Percentiles rank a stretch among this genome's conserved stretches.
phyloP scores from a whole-genome alignment of 2,113 vertebrate genomes.

The Brachyistius frenatus region DNA sequence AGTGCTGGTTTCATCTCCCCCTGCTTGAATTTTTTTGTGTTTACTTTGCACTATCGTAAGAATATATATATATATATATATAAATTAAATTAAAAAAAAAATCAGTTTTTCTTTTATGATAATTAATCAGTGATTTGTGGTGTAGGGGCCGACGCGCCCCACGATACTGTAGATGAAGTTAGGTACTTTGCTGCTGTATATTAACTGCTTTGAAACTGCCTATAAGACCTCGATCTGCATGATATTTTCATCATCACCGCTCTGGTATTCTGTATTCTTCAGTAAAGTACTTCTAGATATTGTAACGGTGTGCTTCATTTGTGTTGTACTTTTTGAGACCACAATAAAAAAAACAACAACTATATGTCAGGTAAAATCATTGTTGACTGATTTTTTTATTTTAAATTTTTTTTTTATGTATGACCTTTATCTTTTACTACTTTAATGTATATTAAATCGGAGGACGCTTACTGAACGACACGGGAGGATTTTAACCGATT shows the following conservation, averaged over 20 bases:
- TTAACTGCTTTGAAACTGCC: slow-evolving; percentile 68
- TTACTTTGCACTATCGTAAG: slow-evolving; percentile 63
- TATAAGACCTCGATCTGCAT: slow-evolving; percentile 71
- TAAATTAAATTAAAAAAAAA: slow-evolving; percentile 15
- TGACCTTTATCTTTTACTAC: no score
- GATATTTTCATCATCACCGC: slow-evolving; percentile 57
- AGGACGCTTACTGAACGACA: no score
- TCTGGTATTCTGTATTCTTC: slow-evolving; percentile 39
- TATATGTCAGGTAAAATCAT: slow-evolving; percentile 44
- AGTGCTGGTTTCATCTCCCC: slow-evolving; percentile 33
- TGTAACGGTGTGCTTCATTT: slow-evolving; percentile 66
- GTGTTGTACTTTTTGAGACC: slow-evolving; percentile 78
- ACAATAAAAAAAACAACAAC: slow-evolving; percentile 64
- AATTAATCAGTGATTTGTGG: slow-evolving; percentile 47
- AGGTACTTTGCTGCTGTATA: slow-evolving; percentile 71
- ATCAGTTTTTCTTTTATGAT: slow-evolving; percentile 58
- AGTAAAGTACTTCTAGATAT: slow-evolving; percentile 54
- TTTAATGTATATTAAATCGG: no score
- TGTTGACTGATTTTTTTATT: background rate
- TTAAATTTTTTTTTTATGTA: background rate
- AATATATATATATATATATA: background rate
- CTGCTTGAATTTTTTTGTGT: slow-evolving; percentile 54
- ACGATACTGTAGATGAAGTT: slow-evolving; percentile 61
- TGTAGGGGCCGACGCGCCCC: slow-evolving; percentile 6
- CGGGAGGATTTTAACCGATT: no score